Conservation (phyloP, 2,888 invertebrate genomes). For the Drosophila mayaguana region DNA sequence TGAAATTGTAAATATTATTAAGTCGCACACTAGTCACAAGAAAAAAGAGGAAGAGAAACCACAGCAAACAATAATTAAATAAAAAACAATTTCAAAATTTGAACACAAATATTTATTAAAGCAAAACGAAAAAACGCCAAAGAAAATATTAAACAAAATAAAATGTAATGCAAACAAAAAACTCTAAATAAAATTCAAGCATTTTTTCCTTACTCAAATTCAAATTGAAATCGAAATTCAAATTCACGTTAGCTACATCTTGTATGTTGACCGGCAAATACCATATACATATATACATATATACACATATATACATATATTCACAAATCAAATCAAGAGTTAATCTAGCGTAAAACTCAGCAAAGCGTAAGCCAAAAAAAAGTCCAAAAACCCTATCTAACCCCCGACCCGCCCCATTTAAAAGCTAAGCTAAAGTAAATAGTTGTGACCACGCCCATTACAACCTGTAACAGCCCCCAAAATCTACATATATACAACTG, state of each 20-base stretch:
- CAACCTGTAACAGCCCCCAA: conserved; percentile 7
- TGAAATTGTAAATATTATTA: conserved; percentile 78
- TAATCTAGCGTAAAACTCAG: conserved; percentile 73
- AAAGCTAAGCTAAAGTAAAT: conserved; percentile 60
- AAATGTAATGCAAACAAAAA: conserved; percentile 27
- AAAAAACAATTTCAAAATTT: conserved; percentile 63
- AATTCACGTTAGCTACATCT: conserved; percentile 36
- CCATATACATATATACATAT: conserved; percentile 13
- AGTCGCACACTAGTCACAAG: conserved; percentile 76
- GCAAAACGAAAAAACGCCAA: conserved; percentile 66
- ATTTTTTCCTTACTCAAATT: conserved; percentile 33
- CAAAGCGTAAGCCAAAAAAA: conserved; percentile 74
- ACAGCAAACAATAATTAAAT: conserved; percentile 66
- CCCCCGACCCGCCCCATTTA: conserved; percentile 21
- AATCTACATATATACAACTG: conserved; percentile 16
- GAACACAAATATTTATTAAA: conserved; percentile 58
- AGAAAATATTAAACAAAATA: conserved; percentile 71
- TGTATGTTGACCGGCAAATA: conserved; percentile 49
- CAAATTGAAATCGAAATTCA: conserved; percentile 24
- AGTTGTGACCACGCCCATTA: conserved; percentile 46
- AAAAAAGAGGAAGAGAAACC: conserved; percentile 21
- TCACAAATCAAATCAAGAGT: conserved; percentile 37
- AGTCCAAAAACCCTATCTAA: conserved; percentile 1
- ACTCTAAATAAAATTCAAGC: conserved; percentile 32
- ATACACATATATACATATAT: conserved; percentile 24